phyloP scores from a whole-genome alignment of 2,113 vertebrate genomes.

The Raphicerus campestris region DNA sequence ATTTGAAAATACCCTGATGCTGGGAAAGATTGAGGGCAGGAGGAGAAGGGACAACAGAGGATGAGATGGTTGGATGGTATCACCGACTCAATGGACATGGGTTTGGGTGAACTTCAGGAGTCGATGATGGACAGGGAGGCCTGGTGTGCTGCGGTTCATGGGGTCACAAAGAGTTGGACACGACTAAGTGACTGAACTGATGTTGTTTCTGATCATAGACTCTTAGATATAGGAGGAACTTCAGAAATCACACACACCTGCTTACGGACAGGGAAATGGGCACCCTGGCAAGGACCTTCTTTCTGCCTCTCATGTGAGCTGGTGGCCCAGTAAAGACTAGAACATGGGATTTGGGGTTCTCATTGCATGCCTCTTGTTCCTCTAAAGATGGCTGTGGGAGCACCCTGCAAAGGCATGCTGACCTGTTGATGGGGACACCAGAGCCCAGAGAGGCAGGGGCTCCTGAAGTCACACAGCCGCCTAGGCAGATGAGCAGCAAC shows the following conservation, averaged over 20 bases:
- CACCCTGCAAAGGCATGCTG: accelerated
- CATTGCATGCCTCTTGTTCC: neutral
- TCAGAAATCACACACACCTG: neutral
- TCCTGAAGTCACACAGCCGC: neutral
- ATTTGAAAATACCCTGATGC: too few species aligned
- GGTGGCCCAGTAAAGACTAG: neutral
- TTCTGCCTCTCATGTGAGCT: neutral
- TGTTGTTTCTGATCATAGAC: neutral
- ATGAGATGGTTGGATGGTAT: too few species aligned
- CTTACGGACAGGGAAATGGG: neutral
- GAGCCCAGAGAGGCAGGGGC: neutral
- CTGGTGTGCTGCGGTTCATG: neutral
- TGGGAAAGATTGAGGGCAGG: too few species aligned
- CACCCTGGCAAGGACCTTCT: neutral
- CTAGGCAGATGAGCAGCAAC: neutral
- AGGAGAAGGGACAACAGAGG: too few species aligned
- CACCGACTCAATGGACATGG: too few species aligned
- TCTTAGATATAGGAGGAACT: neutral
- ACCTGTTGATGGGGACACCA: neutral
- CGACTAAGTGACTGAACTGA: neutral
- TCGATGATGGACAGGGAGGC: neutral
- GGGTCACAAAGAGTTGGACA: neutral
- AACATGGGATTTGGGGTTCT: neutral
- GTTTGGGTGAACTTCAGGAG: neutral
- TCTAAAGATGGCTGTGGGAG: neutral